Evolutionary conservation across 2,113 vertebrate genomes (phyloP), one percentile per base, ranked within the genome.

Genomic region (Stigmatopora nigra): DNA sequence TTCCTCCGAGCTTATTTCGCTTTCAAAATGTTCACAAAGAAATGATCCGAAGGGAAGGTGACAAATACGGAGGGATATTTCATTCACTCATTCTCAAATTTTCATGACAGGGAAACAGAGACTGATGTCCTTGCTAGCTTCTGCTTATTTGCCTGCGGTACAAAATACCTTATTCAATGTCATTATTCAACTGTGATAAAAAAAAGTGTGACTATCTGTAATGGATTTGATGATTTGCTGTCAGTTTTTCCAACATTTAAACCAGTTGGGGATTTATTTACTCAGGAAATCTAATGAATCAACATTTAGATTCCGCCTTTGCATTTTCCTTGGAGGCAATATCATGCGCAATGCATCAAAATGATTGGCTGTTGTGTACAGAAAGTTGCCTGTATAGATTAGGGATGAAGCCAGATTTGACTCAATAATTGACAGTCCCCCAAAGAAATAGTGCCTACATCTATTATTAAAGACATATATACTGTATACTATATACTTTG

Each of bases 21-120:
- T 78, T 72, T 51, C 4, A 51, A 67, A 58, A 65, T 78, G 63
- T 81, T 76, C 68, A 82, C 64, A 61, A 71, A 78, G 75, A 58
- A 49, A 63, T 68, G 58, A 74, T 75, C 79, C 73, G 44, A 86
- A 71, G 75, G 81, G 74, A 80, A 83, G 78, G 80, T 82, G 78
- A 84, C 68, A 60, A 72, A 73, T 67, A 80, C 71, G 71, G 61
- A 75, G 63, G 71, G 77, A 66, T 74, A 78, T 70, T 73, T 85
- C 79, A 77, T 45, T 20, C 71, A 13, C 35, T 4, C 62, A 56
- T 65, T 22, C 66, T 77, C 70, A 72, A 64, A 81, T 78, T 69
- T 61, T 78, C 70, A 68, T 78, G 79, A 85, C 75, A 71, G 77
- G 44, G 63, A 64, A 82, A 60, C 61, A 73, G 67, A 63, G 41